Base-by-base conservation (phyloP, 2,888 invertebrate species). In the Ennomos quercinarius region DNA sequence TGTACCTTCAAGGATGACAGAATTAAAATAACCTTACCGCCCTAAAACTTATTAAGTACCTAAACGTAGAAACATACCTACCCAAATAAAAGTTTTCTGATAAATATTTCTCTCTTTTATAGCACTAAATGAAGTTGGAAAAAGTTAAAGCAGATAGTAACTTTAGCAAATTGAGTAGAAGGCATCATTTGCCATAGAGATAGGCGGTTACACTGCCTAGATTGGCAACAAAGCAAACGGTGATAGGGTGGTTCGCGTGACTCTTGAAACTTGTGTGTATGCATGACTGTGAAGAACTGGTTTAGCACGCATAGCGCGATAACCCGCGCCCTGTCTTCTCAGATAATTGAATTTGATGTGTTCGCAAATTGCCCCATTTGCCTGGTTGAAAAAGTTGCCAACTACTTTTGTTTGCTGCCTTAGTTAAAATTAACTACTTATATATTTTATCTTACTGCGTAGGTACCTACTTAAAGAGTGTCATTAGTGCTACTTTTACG, bases 221-320 rank as follows among this genome's bases (percentile, higher is more conserved):
- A 63, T 65, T 60, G 57, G 53, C 43, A 58, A 49, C 57, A 57
- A 60, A 61, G 49, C 63, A 57, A 48, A 57, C 53, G 58, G 51
- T 49, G 67, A 73, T 69, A 68, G 66, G 67, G 63, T 66, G 57
- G 66, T 49, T 78, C 55, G 75, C 80, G 76, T 79, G 80, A 73
- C 57, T 64, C 68, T 74, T 72, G 56, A 72, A 72, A 69, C 53
- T 68, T 52, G 48, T 71, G 40, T 52, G 42, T 60, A 72, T 73
- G 74, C 71, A 73, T 71, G 72, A 64, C 64, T 71, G 47, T 52
- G 12, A 73, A 67, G 13, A 73, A 67, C 68, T 67, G 39, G 41
- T 40, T 51, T 51, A 34, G 51, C 42, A 52, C 47, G 51, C 51
- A 47, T 51, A 13, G 51, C 42, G 48, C 47, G 51, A 56, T 56